Conservation (phyloP, 2,797 vertebrate genomes). For the Setipinna tenuifilis region DNA sequence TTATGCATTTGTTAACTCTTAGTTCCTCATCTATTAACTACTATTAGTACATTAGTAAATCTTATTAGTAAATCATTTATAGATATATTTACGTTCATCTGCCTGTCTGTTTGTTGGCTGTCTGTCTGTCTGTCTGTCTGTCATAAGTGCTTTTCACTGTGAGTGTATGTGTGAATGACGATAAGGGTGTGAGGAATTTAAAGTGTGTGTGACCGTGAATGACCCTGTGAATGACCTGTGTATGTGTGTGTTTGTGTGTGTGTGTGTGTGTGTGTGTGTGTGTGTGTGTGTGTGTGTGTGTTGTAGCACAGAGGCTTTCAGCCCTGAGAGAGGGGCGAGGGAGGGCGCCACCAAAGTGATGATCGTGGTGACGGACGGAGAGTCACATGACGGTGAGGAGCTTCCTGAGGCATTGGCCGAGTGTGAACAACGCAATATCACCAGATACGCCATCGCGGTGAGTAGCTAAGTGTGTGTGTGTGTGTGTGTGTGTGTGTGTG, state of each 20-base stretch:
- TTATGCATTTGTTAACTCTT: too few species aligned
- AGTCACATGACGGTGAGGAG: slow-evolving; percentile 94
- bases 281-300: slow-evolving; percentile 29
- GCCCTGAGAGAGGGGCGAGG: slow-evolving; percentile 79
- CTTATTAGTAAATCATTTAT: too few species aligned
- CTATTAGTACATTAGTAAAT: too few species aligned
- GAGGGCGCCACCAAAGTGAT: slow-evolving; percentile 87
- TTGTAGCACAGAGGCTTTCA: slow-evolving; percentile 89
- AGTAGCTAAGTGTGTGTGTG: slow-evolving; percentile 59
- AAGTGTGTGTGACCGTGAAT: not conserved
- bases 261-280: slow-evolving; percentile 18
- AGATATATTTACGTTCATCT: too few species aligned
- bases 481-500: slow-evolving; percentile 57
- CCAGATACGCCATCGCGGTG: slow-evolving; percentile 93
- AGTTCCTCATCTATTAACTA: too few species aligned
- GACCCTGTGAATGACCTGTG: not conserved
- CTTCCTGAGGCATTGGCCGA: slow-evolving; percentile 80
- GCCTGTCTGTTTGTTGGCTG: not conserved
- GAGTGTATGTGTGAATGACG: not conserved
- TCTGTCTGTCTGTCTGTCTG: not conserved
- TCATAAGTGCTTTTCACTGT: too few species aligned
- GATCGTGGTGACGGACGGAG: slow-evolving; percentile 95
- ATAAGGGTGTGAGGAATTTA: not conserved
- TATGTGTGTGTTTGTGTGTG: slow-evolving; percentile 6
- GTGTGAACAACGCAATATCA: slow-evolving; percentile 85